Evolutionary conservation across 1,140 invertebrate genomes (phyloP).

Genomic region (Ostrea edulis): DNA sequence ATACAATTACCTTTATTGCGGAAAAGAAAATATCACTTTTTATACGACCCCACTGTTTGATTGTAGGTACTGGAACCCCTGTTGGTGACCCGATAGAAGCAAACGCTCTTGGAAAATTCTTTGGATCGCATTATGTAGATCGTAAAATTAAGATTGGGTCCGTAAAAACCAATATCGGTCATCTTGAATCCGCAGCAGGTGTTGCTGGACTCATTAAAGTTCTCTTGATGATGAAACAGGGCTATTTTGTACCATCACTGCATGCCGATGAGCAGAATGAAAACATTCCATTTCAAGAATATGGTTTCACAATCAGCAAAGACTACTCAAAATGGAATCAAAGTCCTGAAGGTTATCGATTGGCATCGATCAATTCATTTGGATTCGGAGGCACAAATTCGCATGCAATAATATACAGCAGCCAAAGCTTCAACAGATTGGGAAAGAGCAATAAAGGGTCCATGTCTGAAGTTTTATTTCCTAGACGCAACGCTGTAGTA

Average conservation of each 20-base stretch:
- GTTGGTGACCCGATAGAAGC: conserved; percentile 64
- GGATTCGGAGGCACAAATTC: conserved; percentile 98
- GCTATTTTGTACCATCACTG: conserved; percentile 92
- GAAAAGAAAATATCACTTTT: too few relatives aligned
- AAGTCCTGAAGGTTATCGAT: conserved; percentile 84
- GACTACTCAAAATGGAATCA: conserved; percentile 87
- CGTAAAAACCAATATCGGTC: background rate
- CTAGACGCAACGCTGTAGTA: background rate
- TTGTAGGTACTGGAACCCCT: conserved; percentile 54
- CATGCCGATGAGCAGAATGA: conserved; percentile 91
- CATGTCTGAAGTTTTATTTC: background rate
- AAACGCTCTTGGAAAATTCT: conserved; percentile 27
- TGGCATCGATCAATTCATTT: conserved; percentile 94
- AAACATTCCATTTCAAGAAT: conserved; percentile 84
- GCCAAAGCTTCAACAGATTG: conserved; percentile 80
- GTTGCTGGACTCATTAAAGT: background rate
- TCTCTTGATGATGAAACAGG: conserved; percentile 27
- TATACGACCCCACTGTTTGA: background rate
- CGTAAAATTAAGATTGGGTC: background rate
- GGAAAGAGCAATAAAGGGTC: background rate
- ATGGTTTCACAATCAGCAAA: conserved; percentile 81
- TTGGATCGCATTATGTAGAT: background rate
- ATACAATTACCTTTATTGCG: too few relatives aligned
- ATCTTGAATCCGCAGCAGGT: background rate
- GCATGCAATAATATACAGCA: conserved; percentile 87